Conservation (phyloP, 2,113 vertebrate genomes). For the Scalopus aquaticus region DNA sequence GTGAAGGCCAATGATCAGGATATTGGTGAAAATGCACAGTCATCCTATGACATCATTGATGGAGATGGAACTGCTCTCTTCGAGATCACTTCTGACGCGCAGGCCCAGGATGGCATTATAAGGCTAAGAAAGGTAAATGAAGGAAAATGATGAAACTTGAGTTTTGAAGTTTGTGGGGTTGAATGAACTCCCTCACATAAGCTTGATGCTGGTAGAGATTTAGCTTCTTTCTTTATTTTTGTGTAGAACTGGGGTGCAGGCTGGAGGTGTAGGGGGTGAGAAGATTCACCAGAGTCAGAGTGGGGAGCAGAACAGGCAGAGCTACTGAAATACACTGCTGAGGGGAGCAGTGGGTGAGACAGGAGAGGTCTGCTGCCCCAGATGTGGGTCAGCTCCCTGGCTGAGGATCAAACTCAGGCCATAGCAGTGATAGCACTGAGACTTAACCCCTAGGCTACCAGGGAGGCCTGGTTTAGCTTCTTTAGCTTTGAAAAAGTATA, state of each 20-base stretch:
- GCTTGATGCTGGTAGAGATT: neutral
- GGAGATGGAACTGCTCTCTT: constrained; percentile 94
- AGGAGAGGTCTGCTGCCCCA: too few relatives aligned
- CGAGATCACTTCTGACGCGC: constrained; percentile 93
- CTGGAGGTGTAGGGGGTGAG: too few relatives aligned
- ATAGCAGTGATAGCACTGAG: too few relatives aligned
- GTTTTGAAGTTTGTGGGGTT: neutral
- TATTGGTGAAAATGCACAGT: constrained; percentile 95
- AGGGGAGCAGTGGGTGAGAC: too few relatives aligned
- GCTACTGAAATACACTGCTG: too few relatives aligned
- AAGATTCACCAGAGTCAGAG: too few relatives aligned
- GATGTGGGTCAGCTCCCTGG: too few relatives aligned
- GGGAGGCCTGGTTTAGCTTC: neutral
- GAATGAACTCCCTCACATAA: neutral
- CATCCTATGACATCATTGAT: constrained; percentile 94
- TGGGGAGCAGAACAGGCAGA: too few relatives aligned
- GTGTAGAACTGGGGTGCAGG: too few relatives aligned
- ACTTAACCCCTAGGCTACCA: too few relatives aligned
- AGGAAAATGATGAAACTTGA: neutral
- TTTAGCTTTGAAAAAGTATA: neutral
- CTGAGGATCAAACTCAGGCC: too few relatives aligned
- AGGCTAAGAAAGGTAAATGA: constrained; percentile 92
- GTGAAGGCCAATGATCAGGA: constrained; percentile 97
- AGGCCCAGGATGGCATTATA: constrained; percentile 95
- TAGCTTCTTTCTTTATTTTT: neutral